phyloP scores from a whole-genome alignment of 2,113 vertebrate species.

The Campylomormyrus numenius region DNA sequence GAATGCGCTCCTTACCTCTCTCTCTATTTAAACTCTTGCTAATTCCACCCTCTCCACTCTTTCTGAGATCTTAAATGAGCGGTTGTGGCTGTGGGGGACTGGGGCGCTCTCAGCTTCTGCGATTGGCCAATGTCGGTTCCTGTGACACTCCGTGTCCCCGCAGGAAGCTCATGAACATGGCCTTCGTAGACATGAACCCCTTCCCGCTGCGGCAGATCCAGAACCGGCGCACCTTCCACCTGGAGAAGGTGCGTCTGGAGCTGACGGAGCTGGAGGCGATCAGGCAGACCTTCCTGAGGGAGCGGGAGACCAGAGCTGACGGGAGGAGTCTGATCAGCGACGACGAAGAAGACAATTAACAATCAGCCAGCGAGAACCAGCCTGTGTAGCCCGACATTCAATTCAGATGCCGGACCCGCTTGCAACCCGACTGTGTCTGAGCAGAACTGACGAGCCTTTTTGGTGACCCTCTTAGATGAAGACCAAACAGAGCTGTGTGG shows the following conservation, averaged over 20 bases:
- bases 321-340: constrained; percentile 83
- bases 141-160: not conserved
- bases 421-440: not conserved
- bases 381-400: too few species aligned
- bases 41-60: not conserved
- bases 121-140: not conserved
- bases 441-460: not conserved
- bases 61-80: not conserved
- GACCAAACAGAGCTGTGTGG: not conserved
- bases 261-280: constrained; percentile 90
- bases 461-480: not conserved
- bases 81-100: not conserved
- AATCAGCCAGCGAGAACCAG: not conserved
- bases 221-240: constrained; percentile 80
- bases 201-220: constrained; percentile 92
- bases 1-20: too few species aligned
- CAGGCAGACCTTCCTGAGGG: constrained; percentile 84
- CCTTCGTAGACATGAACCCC: constrained; percentile 93
- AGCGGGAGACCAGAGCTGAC: constrained; percentile 74
- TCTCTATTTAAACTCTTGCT: not conserved
- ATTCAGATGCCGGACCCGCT: too few species aligned
- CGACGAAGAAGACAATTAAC: constrained; percentile 81
- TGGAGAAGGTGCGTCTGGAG: constrained; percentile 92
- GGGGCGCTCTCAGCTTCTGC: not conserved
- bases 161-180: constrained; percentile 85